Evolutionary conservation across 2,797 vertebrate genomes (phyloP), one percentile per base, ranked within the genome.

Genomic region (Lutjanus argentimaculatus): DNA sequence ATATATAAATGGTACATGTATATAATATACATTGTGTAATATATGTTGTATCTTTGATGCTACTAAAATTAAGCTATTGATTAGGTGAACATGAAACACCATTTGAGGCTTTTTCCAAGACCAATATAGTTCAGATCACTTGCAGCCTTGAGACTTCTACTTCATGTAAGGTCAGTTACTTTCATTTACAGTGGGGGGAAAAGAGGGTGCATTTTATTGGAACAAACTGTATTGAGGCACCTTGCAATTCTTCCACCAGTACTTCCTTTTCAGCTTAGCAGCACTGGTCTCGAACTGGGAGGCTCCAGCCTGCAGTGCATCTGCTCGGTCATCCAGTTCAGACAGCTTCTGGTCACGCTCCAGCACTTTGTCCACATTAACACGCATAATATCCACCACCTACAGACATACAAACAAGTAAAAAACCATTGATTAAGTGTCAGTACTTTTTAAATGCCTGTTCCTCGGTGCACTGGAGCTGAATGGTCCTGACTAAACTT

Each of bases 381-480:
- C 97, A 53, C 97, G 96, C 97, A 97, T 97, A 65, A 97, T 97
- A 86, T 97, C 97, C 92, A 97, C 97, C 84, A 97, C 97, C 97
- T 97, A 75, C 14, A 43, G 43, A 82, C 46, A 76, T 10, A 72
- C 21, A 67, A 3, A 69, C 43, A 36, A 36, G 30, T 36, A 36
- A 36, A 6, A 36, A 36, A 36, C 4, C 30, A 36, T 36, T 36
- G 4, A 36, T 36, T 36, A 36, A 36, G 30, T 36, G 30, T 36
- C 30, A 36, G 30, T 3, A 36, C 30, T 36, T 36, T 36, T 36
- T 36, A 36, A 36, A 36, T 36, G 30, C 30, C 30, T 36, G 30
- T 36, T 36, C 30, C 30, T 36, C 30, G 30, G 30, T 36, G 30
- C 30, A 36, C 21, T 55, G 17, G 7, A 70, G 30, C 10, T 55